Conservation (phyloP, 2,888 invertebrate genomes). For the Arrhopalites spinosus region DNA sequence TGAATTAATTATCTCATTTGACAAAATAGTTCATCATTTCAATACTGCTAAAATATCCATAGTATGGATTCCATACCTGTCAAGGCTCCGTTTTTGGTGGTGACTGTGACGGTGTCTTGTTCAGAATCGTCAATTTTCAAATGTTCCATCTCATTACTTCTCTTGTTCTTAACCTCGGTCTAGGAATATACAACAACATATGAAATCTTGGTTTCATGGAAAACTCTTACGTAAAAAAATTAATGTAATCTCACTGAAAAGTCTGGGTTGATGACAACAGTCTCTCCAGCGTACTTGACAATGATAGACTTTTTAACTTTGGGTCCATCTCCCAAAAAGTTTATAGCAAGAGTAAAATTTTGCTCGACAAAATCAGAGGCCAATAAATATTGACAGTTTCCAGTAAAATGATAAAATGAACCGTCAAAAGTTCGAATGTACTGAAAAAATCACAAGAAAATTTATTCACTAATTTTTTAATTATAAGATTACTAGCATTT, state of each 20-base stretch:
- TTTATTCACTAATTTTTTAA: not conserved
- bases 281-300: constrained; percentile 71
- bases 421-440: constrained; percentile 90
- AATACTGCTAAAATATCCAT: too few species aligned
- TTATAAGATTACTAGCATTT: not conserved
- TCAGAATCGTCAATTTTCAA: constrained; percentile 46
- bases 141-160: constrained; percentile 55
- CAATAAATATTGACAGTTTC: constrained; percentile 81
- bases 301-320: constrained; percentile 68
- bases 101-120: constrained; percentile 57
- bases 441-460: constrained; percentile 61
- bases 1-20: too few species aligned
- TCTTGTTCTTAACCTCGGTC: constrained; percentile 6
- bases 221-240: not conserved
- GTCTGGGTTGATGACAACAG: constrained; percentile 69
- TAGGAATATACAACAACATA: constrained; percentile 60
- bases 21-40: too few species aligned
- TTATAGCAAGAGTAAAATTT: constrained; percentile 80
- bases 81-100: constrained; percentile 65
- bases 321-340: constrained; percentile 67
- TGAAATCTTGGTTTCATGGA: constrained; percentile 57
- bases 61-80: too few species aligned
- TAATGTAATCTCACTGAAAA: constrained; percentile 64
- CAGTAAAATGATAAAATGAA: constrained; percentile 75
- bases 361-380: constrained; percentile 82